A percentile compares a stretch with the other conserved stretches of the same genome.
These are phyloP conservation scores for Pimephales promelas DNA, from an alignment of 2,113 vertebrate species.

Conservation along the genomic window DNA sequence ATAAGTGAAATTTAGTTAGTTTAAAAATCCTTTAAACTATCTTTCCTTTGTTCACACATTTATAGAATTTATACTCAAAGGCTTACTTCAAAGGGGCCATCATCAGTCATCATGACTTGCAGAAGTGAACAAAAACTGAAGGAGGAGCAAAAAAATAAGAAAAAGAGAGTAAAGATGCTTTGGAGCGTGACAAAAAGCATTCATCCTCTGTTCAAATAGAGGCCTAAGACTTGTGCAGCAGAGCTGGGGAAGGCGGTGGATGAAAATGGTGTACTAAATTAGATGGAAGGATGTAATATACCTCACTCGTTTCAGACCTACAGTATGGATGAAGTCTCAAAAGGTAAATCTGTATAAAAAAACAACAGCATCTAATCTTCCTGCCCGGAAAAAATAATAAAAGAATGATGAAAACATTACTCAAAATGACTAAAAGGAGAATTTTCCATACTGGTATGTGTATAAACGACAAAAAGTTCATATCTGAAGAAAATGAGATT, in stretches of 20 bases:
- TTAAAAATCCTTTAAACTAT: background rate
- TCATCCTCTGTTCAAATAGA: conserved; percentile 5
- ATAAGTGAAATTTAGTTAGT: no score
- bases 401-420: conserved; percentile 34
- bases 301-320: background rate
- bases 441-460: conserved; percentile 3
- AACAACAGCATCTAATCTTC: background rate
- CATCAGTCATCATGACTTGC: background rate
- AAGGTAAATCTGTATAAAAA: background rate
- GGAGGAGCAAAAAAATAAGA: conserved; percentile 11
- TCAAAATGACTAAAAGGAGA: conserved; percentile 16
- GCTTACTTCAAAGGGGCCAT: background rate
- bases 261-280: background rate
- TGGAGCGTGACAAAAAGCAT: conserved; percentile 11
- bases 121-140: conserved; percentile 8
- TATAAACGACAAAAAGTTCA: conserved; percentile 15
- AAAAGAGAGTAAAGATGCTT: conserved; percentile 5
- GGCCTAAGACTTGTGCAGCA: background rate
- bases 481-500: conserved; percentile 41
- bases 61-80: background rate
- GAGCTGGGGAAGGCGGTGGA: background rate
- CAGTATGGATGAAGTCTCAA: background rate
- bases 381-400: conserved; percentile 11
- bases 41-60: conserved; percentile 1
- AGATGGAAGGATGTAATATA: background rate